Evolutionary conservation across 2,797 vertebrate species (phyloP), one percentile per base, ranked within the genome.

Genomic region (Falco peregrinus): DNA sequence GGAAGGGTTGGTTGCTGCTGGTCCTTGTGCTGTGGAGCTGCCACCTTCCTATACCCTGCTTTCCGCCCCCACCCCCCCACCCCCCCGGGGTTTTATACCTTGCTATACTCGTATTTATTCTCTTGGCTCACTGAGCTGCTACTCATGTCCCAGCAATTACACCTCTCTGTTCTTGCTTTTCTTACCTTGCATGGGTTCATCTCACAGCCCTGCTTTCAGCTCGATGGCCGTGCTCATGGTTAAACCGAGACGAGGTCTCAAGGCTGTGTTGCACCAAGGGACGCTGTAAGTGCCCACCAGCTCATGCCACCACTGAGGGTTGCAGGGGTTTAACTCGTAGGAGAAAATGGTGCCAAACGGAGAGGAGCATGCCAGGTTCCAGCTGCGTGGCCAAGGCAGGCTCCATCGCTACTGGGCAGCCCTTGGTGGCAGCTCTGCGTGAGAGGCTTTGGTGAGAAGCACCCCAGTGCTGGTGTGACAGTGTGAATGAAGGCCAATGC

Each of bases 181-280:
- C 43, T 70, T 75, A 39, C 18, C 22, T 54, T 53, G 28, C 19
- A 8, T 33, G 31, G 28, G 9, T 71, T 86, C 76, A 76, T 15
- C 28, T 59, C 21, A 16, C 81, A 86, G 25, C 20, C 39, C 45
- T 64, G 18, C 29, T 80, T 29, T 31, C 22, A 53, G 4, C 25
- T 41, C 1, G 2, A 21, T 33, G 26, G 37, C 17, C 9, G 5
- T 15, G 33, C 78, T 51, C 54, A 31, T 19, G 1, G 20, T 56
- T 48, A 75, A 75, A 70, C 21, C 11, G 28, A 57, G 26, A 21
- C 3, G 5, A 65, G 14, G 11, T 45, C 83, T 81, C 56, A 61
- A 1, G 8, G 43, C 33, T 2, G 0, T 10, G 20, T 51, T n/a
- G 16, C 43, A 39, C 19, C n/a, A n/a, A 29, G 56, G 0, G 1